Conservation (phyloP, 2,888 invertebrate genomes). For the Aphelenchoides bicaudatus region DNA sequence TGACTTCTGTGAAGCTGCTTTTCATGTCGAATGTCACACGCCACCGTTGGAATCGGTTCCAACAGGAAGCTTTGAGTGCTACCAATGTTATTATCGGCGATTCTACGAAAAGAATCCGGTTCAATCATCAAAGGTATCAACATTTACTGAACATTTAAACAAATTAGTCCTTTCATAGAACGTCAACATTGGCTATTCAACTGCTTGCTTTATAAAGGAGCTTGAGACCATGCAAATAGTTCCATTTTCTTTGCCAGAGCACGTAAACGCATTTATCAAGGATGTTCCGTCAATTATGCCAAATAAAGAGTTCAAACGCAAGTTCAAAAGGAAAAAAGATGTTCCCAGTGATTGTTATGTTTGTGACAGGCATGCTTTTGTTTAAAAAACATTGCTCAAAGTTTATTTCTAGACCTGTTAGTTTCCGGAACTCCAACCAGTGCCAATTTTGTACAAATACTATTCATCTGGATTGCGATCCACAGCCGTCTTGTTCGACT, state of each 20-base stretch:
- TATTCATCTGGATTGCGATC: constrained; percentile 88
- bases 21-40: constrained; percentile 91
- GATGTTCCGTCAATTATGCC: constrained; percentile 5
- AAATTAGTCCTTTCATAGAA: background rate
- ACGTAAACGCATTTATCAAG: background rate
- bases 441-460: constrained; percentile 88
- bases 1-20: constrained; percentile 89
- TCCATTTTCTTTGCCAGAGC: background rate
- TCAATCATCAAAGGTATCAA: constrained; percentile 63
- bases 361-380: background rate
- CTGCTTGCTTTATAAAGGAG: background rate
- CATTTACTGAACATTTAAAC: background rate
- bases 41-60: constrained; percentile 73
- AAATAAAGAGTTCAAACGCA: background rate
- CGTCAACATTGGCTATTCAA: background rate
- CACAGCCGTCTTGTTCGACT: constrained; percentile 73
- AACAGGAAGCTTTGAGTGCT: constrained; percentile 24
- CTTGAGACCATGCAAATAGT: background rate
- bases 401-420: background rate
- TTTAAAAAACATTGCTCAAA: background rate
- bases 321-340: background rate
- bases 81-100: background rate
- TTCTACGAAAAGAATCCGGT: constrained; percentile 9
- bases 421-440: constrained; percentile 62
- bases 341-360: background rate